A percentile compares a stretch with the other conserved stretches of the same genome.
Conservation (phyloP, 1,140 invertebrate genomes). For the Pogonognathellus flavescens region DNA sequence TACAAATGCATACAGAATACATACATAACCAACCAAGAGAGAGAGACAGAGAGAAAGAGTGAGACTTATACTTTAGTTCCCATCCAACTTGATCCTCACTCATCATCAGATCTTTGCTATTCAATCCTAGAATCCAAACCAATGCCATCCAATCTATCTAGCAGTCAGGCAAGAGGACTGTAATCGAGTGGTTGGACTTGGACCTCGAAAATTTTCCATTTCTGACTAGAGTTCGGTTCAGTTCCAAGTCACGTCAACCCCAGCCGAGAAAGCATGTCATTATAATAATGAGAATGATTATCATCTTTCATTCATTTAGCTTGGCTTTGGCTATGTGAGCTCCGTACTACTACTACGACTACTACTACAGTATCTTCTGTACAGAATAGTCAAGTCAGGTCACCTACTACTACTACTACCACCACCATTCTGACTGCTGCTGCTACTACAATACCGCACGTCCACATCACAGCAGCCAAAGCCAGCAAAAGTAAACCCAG, state of each 20-base stretch:
- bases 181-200: slow-evolving; percentile 48
- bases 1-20: neutral
- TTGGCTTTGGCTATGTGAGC: neutral
- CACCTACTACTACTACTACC: neutral
- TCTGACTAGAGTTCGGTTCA: slow-evolving; percentile 12
- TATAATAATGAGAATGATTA: slow-evolving; percentile 67
- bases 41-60: too few species aligned
- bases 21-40: neutral
- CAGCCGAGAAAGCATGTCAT: slow-evolving; percentile 63
- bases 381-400: slow-evolving; percentile 22
- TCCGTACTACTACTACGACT: neutral
- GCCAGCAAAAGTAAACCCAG: slow-evolving; percentile 5
- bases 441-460: neutral
- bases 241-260: slow-evolving; percentile 22
- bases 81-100: slow-evolving; percentile 40
- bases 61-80: slow-evolving; percentile 6
- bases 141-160: slow-evolving; percentile 34
- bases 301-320: slow-evolving; percentile 56
- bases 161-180: neutral
- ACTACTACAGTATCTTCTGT: neutral
- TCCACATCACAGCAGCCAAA: slow-evolving; percentile 36
- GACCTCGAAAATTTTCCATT: slow-evolving; percentile 17
- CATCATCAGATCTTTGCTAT: slow-evolving; percentile 32
- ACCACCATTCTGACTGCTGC: too few species aligned
- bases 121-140: slow-evolving; percentile 34